Conservation (phyloP, 2,113 vertebrate species). For the Ciconia maguari region DNA sequence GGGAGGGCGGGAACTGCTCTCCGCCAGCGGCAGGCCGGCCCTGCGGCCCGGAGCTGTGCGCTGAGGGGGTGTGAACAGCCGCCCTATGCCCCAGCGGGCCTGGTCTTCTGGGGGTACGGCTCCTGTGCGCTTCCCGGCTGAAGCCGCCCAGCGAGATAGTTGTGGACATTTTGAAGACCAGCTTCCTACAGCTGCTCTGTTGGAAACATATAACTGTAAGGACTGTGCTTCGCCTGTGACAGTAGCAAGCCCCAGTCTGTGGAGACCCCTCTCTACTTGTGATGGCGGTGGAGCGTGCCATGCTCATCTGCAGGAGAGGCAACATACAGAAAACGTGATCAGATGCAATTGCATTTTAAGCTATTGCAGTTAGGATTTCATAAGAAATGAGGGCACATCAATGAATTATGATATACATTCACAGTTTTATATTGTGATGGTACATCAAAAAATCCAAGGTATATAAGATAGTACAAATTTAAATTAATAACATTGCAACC, state of each 20-base stretch:
- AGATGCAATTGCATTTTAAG: not conserved
- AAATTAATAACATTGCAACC: not conserved
- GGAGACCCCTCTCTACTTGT: accelerated
- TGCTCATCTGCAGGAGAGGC: too few relatives aligned
- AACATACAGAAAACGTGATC: accelerated
- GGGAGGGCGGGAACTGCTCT: not conserved
- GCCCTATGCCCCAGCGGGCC: not conserved
- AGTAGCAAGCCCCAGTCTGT: not conserved
- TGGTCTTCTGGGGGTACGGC: too few relatives aligned
- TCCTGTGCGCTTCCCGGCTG: not conserved
- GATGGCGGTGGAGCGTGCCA: accelerated
- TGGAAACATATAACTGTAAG: not conserved
- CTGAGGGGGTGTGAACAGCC: too few relatives aligned
- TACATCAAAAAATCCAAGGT: not conserved
- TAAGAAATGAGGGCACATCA: not conserved
- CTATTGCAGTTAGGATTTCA: not conserved
- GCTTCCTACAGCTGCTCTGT: too few relatives aligned
- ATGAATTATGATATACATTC: not conserved
- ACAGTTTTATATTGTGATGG: not conserved
- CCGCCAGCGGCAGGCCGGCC: too few relatives aligned
- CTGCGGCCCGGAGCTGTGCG: too few relatives aligned
- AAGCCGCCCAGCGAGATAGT: not conserved
- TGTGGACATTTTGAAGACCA: accelerated
- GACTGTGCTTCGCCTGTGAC: not conserved
- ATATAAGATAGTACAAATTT: accelerated